Base-by-base conservation (phyloP, 2,888 invertebrate genomes). In the Zhuqinia jingwanae region DNA sequence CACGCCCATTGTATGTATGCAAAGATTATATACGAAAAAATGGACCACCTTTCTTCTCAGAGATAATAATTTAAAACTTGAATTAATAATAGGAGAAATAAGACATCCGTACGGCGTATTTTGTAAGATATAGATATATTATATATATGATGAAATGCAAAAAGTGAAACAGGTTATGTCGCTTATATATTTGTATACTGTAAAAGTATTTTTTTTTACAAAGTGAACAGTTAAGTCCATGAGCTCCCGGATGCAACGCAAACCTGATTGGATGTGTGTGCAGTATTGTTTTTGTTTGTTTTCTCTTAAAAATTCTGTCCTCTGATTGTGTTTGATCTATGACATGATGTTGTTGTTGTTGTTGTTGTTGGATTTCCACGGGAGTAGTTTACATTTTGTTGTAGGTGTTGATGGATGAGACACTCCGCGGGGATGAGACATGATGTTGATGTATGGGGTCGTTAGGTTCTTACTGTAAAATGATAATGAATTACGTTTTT, bases 401-500 rank as follows among this genome's bases (percentile, higher is more conserved):
- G n/a, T n/a, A n/a, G n/a, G n/a, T 75, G 60, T 17, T 70, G 85
- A 58, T 85, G 85, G 53, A 80, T 73, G 36, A 53, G 80, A 80
- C 56, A 80, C 80, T 86, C 85, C 85, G 82, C 70, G 76, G 80
- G 80, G 85, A 45, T 73, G 85, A n/a, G n/a, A 68, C 80, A 80
- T 80, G 85, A 75, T 86, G 87, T 47, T 85, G 86, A 79, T 86
- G 80, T 60, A 65, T 68, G 78, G 77, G 88, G 85, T 82, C 73
- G 85, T 79, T 85, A 85, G 82, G 85, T 85, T 82, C 82, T 81
- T 87, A 87, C 87, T 87, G 87, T 77, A 82, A 87, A 87, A 87
- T 87, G 53, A 87, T 82, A 87, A 87, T 86, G 85, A 86, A 82
- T 87, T 82, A 80, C 45, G 77, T 88, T 80, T 81, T 78, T 25